These are phyloP conservation scores for Dolichallabes microphthalmus DNA, from an alignment of 2,113 vertebrate genomes.

Conservation along the genomic window DNA sequence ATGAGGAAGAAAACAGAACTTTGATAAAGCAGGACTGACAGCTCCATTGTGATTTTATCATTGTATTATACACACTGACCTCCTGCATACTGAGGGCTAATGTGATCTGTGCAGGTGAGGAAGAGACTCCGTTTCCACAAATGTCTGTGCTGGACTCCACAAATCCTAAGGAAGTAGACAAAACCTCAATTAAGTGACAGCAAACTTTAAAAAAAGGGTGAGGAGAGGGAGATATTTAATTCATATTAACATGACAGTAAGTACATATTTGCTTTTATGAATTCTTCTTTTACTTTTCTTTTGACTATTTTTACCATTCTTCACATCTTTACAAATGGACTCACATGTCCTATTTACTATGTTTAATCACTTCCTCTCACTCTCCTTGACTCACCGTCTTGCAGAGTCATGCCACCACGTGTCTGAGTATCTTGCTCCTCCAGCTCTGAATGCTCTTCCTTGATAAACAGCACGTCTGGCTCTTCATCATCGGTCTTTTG, in stretches of 20 bases:
- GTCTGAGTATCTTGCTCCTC: constrained; percentile 14
- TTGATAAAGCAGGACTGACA: not conserved
- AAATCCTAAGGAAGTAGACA: constrained; percentile 52
- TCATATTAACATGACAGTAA: not conserved
- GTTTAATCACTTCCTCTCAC: not conserved
- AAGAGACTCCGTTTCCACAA: constrained; percentile 53
- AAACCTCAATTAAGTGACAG: not conserved
- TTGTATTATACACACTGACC: constrained; percentile 24
- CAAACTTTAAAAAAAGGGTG: not conserved
- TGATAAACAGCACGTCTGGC: constrained; percentile 65
- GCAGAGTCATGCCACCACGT: constrained; percentile 56
- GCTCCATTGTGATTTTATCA: not conserved
- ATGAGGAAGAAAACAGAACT: not conserved
- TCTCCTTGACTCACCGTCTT: constrained; percentile 63
- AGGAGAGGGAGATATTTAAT: not conserved
- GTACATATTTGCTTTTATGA: not conserved
- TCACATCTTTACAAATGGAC: no score
- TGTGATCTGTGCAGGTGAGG: constrained; percentile 47
- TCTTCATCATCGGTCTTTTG: constrained; percentile 53
- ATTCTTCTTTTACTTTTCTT: no score
- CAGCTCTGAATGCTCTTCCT: constrained; percentile 63
- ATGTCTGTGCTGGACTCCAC: constrained; percentile 68
- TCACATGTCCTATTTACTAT: not conserved
- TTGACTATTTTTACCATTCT: no score
- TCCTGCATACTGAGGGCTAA: constrained; percentile 21